phyloP scores from a whole-genome alignment of 2,888 invertebrate species.

The Calliopum simillimum region DNA sequence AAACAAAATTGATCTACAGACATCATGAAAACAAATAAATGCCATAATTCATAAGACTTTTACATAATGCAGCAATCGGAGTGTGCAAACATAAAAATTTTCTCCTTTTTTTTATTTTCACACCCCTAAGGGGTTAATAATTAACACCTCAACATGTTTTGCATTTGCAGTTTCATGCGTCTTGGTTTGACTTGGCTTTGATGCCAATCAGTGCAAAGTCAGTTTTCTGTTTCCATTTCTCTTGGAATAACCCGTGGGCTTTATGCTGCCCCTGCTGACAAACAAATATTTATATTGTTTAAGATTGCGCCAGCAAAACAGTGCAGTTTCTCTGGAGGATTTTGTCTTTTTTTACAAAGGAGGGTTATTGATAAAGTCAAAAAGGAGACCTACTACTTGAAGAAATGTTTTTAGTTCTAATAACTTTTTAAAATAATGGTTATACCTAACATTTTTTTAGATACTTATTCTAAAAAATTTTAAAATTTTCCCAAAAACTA shows the following conservation, averaged over 20 bases:
- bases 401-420: too few species aligned
- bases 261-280: slow-evolving; percentile 35
- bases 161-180: too few species aligned
- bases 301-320: slow-evolving; percentile 59
- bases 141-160: slow-evolving; percentile 23
- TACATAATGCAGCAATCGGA: too few species aligned
- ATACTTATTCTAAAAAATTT: too few species aligned
- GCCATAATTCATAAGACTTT: slow-evolving; percentile 10
- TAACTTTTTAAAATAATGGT: too few species aligned
- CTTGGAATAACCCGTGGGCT: slow-evolving; percentile 13
- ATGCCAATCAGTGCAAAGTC: slow-evolving; percentile 22
- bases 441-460: too few species aligned
- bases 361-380: too few species aligned
- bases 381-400: too few species aligned
- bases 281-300: slow-evolving; percentile 66
- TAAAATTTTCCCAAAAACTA: too few species aligned
- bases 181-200: neutral
- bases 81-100: neutral
- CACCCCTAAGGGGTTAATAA: slow-evolving; percentile 19
- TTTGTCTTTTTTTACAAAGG: too few species aligned
- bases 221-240: neutral
- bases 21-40: slow-evolving; percentile 30
- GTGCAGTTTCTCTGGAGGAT: too few species aligned
- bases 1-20: slow-evolving; percentile 18
- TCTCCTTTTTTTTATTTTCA: slow-evolving; percentile 8